Conservation (phyloP, 2,113 vertebrate genomes). For the Peromyscus polionotus region DNA sequence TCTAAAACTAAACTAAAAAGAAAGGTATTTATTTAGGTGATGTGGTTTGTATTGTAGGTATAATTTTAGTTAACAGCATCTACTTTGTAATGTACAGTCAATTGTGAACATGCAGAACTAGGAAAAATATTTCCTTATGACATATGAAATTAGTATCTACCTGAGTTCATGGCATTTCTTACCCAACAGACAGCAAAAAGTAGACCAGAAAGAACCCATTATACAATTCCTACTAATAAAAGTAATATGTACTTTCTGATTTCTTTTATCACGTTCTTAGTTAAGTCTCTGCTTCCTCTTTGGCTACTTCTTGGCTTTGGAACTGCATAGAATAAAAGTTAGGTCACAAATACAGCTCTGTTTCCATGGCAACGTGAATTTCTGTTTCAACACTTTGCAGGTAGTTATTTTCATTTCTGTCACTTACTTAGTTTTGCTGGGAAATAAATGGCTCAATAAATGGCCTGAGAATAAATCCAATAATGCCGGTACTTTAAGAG, state of each 20-base stretch:
- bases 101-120: neutral
- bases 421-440: conserved; percentile 29
- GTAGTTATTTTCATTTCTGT: conserved; percentile 68
- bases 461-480: conserved; percentile 31
- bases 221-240: conserved; percentile 36
- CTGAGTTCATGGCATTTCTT: neutral
- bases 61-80: neutral
- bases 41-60: neutral
- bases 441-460: neutral
- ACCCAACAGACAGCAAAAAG: conserved; percentile 1
- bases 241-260: conserved; percentile 52
- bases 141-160: conserved; percentile 23
- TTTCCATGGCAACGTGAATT: conserved; percentile 76
- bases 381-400: conserved; percentile 66
- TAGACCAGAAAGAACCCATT: neutral
- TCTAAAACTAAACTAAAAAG: neutral
- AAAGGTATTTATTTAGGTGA: conserved; percentile 16
- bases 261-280: conserved; percentile 46
- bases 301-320: conserved; percentile 54
- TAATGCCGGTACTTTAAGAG: neutral
- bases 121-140: neutral
- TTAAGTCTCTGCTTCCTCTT: conserved; percentile 21
- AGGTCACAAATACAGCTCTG: conserved; percentile 70
- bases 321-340: conserved; percentile 58
- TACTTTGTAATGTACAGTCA: neutral